Evolutionary conservation across 64 coral and sea anemone genomes (phyloP).

Genomic region (Acropora tenuis): DNA sequence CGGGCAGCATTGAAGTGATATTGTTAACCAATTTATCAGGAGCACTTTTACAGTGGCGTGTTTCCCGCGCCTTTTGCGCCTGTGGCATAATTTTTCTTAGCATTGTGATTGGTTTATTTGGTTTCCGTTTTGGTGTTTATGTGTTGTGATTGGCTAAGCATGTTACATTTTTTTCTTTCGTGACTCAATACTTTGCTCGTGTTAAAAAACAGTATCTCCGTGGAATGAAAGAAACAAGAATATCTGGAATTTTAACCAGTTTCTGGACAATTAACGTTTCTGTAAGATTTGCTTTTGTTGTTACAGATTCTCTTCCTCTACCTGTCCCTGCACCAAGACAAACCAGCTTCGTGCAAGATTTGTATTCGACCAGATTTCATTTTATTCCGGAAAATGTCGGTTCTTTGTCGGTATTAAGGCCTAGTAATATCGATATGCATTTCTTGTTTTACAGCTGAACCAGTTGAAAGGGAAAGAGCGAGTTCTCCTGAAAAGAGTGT

Average conservation of each 20-base stretch:
- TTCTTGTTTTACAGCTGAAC: constrained; percentile 9
- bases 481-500: constrained; percentile 33
- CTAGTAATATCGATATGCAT: neutral
- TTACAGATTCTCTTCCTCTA: neutral
- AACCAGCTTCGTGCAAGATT: constrained; percentile 4
- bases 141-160: too few relatives aligned
- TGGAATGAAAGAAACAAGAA: too few relatives aligned
- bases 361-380: neutral
- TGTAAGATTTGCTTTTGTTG: neutral
- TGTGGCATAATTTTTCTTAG: too few relatives aligned
- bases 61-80: neutral
- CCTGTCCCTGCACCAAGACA: constrained; percentile 27
- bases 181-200: too few relatives aligned
- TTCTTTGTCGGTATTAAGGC: neutral
- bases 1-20: too few relatives aligned
- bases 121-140: too few relatives aligned
- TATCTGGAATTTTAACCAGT: neutral
- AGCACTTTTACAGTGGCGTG: too few relatives aligned
- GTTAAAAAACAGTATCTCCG: too few relatives aligned
- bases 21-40: too few relatives aligned
- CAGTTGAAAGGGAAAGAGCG: constrained; percentile 12
- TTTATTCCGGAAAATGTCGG: neutral
- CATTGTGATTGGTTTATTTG: too few relatives aligned
- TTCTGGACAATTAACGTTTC: neutral
- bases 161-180: too few relatives aligned